Base-by-base conservation (phyloP, 2,113 vertebrate species). In the Etheostoma spectabile region DNA sequence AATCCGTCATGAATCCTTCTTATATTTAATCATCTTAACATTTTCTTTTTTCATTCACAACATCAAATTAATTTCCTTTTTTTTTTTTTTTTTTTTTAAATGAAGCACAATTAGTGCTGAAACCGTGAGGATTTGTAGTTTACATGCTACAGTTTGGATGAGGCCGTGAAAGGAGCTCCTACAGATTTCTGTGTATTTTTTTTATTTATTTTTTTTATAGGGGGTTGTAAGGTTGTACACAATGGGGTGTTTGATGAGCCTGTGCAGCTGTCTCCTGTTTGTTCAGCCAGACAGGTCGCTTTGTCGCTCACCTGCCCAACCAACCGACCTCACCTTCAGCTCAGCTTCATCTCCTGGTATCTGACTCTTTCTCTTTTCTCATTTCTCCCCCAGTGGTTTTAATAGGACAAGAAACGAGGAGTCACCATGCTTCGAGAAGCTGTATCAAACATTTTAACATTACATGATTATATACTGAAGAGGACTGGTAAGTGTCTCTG, bases 371-470 rank as follows among this genome's bases (percentile, higher is more conserved):
- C 1, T 68, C 22, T 51, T 55, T 70, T 35, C 22, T 11, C 33
- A 1, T n/a, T 24, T 2, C 57, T 18, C n/a, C 3, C 2, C 1
- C 64, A 79, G 81, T 66, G 7, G 11, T 11, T 74, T 83, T 85
- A 53, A 65, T 53, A 53, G 42, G 33, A 65, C 33, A 48, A 59
- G 49, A 84, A 63, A 2, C 65, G 80, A 77, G 82, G 66, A 42
- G 63, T 83, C 82, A 93, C 87, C 90, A 96, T 96, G 95, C 95
- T 98, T 93, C 96, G 86, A 84, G 95, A 96, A 22, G 86, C 96
- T 24, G 80, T 94, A 77, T 95, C 95, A 35, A 91, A 79, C 19
- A n/a, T 93, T 71, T 48, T 89, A 87, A 82, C 88, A 64, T 86
- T 96, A 72, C 95, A 97, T 74, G 93, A 91, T 66, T 93, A 92